Evolutionary conservation across 1,140 invertebrate genomes (phyloP).

Genomic region (Reticulitermes speratus): DNA sequence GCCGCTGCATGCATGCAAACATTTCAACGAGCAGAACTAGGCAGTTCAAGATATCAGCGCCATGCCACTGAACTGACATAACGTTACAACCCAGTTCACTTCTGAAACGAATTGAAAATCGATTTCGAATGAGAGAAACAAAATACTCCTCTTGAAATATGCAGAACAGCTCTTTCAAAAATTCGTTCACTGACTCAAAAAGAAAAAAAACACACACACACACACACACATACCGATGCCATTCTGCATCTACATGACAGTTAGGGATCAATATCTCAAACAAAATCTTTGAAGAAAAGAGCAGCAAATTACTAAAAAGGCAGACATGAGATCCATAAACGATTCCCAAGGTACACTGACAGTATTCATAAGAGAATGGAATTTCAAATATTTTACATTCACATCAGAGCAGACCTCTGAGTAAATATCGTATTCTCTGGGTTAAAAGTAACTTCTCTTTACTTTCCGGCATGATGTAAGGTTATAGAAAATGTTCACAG

Average conservation of each 20-base stretch:
- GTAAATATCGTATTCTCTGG: background rate
- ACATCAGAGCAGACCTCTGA: background rate
- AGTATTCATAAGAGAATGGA: background rate
- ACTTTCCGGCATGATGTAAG: background rate
- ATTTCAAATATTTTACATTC: background rate
- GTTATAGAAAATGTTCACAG: background rate
- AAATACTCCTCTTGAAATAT: background rate
- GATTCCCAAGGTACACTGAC: background rate
- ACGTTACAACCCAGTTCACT: background rate
- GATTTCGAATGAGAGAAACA: background rate
- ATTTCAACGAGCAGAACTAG: background rate
- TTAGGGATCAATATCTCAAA: background rate
- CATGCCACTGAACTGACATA: background rate
- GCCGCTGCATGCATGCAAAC: too few relatives aligned
- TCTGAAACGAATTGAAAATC: constrained; percentile 8
- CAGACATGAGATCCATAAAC: background rate
- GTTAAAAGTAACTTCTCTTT: background rate
- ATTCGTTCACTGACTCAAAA: background rate
- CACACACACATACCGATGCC: background rate
- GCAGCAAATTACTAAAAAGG: background rate
- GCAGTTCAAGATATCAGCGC: background rate
- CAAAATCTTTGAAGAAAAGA: background rate
- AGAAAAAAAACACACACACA: background rate
- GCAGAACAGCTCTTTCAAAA: background rate
- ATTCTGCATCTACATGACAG: background rate